Evolutionary conservation across 2,888 invertebrate genomes (phyloP).

Genomic region (Tinea semifulvella): DNA sequence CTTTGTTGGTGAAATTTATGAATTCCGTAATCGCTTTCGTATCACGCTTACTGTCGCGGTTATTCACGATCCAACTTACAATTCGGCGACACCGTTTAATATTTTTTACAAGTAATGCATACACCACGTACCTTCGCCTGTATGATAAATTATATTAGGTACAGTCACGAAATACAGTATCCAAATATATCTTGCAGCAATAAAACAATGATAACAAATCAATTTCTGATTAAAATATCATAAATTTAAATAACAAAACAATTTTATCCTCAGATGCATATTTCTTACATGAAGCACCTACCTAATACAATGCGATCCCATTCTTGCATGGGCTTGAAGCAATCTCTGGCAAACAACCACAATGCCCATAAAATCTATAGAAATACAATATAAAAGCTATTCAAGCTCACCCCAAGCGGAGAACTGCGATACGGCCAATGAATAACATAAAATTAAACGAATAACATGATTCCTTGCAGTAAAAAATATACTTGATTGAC

Average conservation of each 20-base stretch:
- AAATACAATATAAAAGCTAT: slow-evolving; percentile 25
- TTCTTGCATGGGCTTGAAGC: slow-evolving; percentile 13
- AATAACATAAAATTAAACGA: slow-evolving; percentile 55
- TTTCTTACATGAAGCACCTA: not conserved
- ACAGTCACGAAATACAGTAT: too few species aligned
- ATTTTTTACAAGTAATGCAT: slow-evolving; percentile 30
- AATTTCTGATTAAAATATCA: not conserved
- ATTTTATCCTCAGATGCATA: not conserved
- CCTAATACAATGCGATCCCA: slow-evolving; percentile 11
- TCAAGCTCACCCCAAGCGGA: slow-evolving; percentile 30
- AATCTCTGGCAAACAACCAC: slow-evolving; percentile 14
- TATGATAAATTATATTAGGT: too few species aligned
- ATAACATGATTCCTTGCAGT: slow-evolving; percentile 52
- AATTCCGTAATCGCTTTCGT: slow-evolving; percentile 48
- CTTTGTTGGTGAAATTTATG: slow-evolving; percentile 61
- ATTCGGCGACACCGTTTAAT: slow-evolving; percentile 38
- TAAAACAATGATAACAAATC: not conserved
- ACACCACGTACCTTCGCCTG: not conserved
- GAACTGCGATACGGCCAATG: slow-evolving; percentile 47
- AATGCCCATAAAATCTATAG: slow-evolving; percentile 16
- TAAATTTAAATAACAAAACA: not conserved
- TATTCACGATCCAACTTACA: slow-evolving; percentile 36
- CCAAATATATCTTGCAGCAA: not conserved
- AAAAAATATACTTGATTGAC: slow-evolving; percentile 56
- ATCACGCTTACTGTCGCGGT: slow-evolving; percentile 41